These are phyloP conservation scores for Staurois parvus DNA, from an alignment of 2,797 vertebrate species.

Conservation along the genomic window DNA sequence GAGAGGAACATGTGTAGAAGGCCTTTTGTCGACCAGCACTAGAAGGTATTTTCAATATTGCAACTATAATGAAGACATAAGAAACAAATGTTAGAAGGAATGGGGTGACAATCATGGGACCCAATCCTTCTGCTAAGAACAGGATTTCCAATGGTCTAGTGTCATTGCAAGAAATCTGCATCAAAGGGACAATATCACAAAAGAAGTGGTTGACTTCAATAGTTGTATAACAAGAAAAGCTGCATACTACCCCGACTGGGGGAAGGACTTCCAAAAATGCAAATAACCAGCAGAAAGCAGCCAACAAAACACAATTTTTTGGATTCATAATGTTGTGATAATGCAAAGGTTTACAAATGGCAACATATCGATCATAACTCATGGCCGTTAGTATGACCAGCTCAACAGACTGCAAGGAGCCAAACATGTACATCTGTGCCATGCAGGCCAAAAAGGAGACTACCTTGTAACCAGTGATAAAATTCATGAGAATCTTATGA, in stretches of 20 bases:
- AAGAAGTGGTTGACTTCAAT: conserved; percentile 44
- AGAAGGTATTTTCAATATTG: conserved; percentile 42
- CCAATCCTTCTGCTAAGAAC: background rate
- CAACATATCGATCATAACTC: conserved; percentile 43
- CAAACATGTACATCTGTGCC: conserved; percentile 40
- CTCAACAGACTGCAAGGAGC: background rate
- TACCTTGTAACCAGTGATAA: background rate
- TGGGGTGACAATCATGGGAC: background rate
- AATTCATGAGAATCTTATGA: conserved; percentile 21
- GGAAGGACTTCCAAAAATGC: conserved; percentile 11
- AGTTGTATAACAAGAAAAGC: background rate
- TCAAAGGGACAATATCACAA: conserved; percentile 37
- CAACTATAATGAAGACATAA: conserved; percentile 51
- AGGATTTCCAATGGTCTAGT: conserved; percentile 2
- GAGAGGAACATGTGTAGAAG: conserved; percentile 59
- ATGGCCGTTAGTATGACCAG: conserved; percentile 19
- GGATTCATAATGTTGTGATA: conserved; percentile 27
- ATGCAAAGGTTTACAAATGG: conserved; percentile 37
- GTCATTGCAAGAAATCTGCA: conserved; percentile 29
- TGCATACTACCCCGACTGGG: background rate
- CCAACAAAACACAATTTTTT: background rate
- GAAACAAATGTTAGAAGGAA: conserved; percentile 43
- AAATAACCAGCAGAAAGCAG: conserved; percentile 7
- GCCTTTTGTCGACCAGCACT: conserved; percentile 41
- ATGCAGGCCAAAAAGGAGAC: conserved; percentile 15